Evolutionary conservation across 2,113 vertebrate genomes (phyloP), one percentile per base, ranked within the genome.

Genomic region (Lanius ludovicianus): DNA sequence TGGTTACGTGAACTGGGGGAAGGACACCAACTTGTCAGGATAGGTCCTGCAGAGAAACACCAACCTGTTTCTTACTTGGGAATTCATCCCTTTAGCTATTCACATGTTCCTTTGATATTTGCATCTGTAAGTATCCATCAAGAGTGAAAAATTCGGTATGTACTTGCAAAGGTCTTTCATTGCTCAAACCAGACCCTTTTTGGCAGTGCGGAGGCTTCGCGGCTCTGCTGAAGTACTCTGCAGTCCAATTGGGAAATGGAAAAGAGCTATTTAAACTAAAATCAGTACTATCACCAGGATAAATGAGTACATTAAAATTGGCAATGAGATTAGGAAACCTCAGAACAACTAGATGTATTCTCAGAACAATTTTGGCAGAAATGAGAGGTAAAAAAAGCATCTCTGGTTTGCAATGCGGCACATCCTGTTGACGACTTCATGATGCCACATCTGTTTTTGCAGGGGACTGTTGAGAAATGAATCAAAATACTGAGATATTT

Each of bases 391-490:
- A 57, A 9, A 44, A 12, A 21, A 24, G 11, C 28, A 11, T 30
- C 23, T 19, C 44, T 30, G 28, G 30, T 52, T 28, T 52, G 73
- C 2, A 2, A 19, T n/a, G 25, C 33, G 65, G 50, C 33, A 22
- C 23, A 2, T 14, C 13, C 4, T 33, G 13, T 37, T 50, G 28
- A 17, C 0, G 3, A 13, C 27, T 44, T 31, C 12, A 4, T 37
- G 42, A 8, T 70, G 50, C 15, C 42, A 37, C 21, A 42, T 49
- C 35, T 80, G 25, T 3, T 73, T 81, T 50, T 50, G 15, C 13
- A 22, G 23, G 27, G 3, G 10, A 10, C 42, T 65, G 31, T 27
- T 65, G 21, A 57, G 67, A 80, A 65, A 31, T 56, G 4, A 49
- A 35, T 65, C 18, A 37, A 57, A 71, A 11, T 41, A 75, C 53